Base-by-base conservation (phyloP, 1,140 invertebrate genomes). In the Dinoponera quadriceps region DNA sequence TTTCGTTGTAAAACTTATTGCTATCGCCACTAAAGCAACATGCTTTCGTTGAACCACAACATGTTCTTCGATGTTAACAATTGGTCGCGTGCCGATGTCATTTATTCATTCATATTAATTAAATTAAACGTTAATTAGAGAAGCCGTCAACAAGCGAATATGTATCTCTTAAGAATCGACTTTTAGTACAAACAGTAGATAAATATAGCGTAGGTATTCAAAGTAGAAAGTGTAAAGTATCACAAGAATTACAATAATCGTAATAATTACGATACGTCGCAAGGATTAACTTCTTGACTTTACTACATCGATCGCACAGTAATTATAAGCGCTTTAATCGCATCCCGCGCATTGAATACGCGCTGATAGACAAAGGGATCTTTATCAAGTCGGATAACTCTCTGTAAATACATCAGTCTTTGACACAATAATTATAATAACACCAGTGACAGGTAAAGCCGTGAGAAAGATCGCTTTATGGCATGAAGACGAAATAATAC, bases 211-310 rank as follows among this genome's bases (percentile, higher is more conserved):
- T 85, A 91, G 85, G 91, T 92, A 92, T 93, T 92, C 89, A 92
- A 93, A 92, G 92, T 93, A 92, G 90, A 93, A 92, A 92, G 91
- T 93, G 87, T 92, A 92, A 92, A 92, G 90, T 93, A 93, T 93
- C 91, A 93, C 92, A 93, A 92, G 88, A 89, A 92, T 89, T 91
- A 92, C 87, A 91, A 91, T 91, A 91, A 92, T 89, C 85, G 85
- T 89, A 89, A 91, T 87, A 86, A 88, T 88, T 85, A 90, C 78
- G 60, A 86, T 90, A 85, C 86, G 65, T 59, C 85, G 78, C 73
- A 85, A 77, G 81, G 69, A 87, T 82, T 59, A 73, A 88, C 59
- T 80, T 85, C 48, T 77, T 66, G 81, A 62, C 55, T 77, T 82
- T 81, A 78, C 29, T 86, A 84, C 83, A 86, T 87, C 83, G 81